Base-by-base conservation (phyloP, 2,888 invertebrate species). In the Mechanitis messenoides region DNA sequence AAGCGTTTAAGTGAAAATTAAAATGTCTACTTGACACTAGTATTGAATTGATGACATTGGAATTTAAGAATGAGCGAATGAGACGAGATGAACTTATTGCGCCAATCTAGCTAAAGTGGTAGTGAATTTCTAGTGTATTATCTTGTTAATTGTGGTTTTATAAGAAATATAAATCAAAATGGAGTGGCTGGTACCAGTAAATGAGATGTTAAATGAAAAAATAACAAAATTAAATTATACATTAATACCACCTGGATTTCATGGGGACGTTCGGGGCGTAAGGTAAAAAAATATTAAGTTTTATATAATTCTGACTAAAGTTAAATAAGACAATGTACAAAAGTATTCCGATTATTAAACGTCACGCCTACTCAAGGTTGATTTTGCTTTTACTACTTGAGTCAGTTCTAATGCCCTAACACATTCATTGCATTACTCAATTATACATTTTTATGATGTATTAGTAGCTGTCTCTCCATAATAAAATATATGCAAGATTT, bases 211-310 rank as follows among this genome's bases (percentile, higher is more conserved):
- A 0, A 64, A 55, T 0, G 74, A 80, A 1, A 71, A 78, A 9
- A 80, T 85, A 35, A 81, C 81, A 0, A 83, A 80, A 59, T 50
- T 86, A n/a, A 71, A 74, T 9, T 69, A 71, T 55, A 75, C 76
- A 1, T 58, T 85, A 46, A 66, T 83, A 9, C 85, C 85, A 3
- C 77, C 80, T 1, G 76, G 77, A 6, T 81, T 78, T 60, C 72
- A 69, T 2, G 84, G 81, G 2, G 80, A 84, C 58, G 74, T 74
- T 0, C 72, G 76, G 9, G 71, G 69, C 7, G 64, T 76, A 20
- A 79, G 83, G 85, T 86, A 68, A 45, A 68, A 62, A 42, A 28
- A 58, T 45, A 46, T 47, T 45, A 9, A 38, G 31, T 55, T 28
- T 7, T 31, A 31, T 31, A 50, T 31, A 31, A 31, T 11, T 31